phyloP scores from a whole-genome alignment of 2,113 vertebrate species.

The Caranx ignobilis region DNA sequence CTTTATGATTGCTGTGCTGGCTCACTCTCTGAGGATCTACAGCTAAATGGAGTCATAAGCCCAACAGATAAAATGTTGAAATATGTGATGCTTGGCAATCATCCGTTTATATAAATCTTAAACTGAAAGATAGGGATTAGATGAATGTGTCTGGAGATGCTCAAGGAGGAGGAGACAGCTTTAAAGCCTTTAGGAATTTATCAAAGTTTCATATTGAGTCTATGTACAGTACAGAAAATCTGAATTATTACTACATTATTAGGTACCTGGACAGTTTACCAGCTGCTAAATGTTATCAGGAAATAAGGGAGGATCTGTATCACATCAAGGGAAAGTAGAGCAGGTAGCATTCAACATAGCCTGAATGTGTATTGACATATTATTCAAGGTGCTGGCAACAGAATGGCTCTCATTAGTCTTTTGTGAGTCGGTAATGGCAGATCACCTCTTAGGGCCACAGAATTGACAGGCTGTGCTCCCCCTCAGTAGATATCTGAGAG shows the following conservation, averaged over 20 bases:
- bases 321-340: conserved; percentile 66
- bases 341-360: conserved; percentile 70
- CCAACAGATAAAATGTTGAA: conserved; percentile 81
- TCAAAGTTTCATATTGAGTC: conserved; percentile 51
- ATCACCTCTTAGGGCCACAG: conserved; percentile 81
- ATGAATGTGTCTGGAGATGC: conserved; percentile 78
- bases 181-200: conserved; percentile 58
- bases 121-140: conserved; percentile 74
- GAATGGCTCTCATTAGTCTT: conserved; percentile 88
- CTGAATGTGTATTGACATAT: conserved; percentile 85
- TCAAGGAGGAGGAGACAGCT: conserved; percentile 55
- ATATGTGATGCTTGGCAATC: conserved; percentile 82
- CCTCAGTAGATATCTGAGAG: conserved; percentile 83
- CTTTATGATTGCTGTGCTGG: conserved; percentile 80
- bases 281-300: conserved; percentile 29
- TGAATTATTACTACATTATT: conserved; percentile 61
- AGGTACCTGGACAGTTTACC: conserved; percentile 41
- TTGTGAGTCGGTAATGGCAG: conserved; percentile 84
- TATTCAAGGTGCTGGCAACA: conserved; percentile 81
- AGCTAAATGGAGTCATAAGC: conserved; percentile 85
- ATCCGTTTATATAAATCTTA: conserved; percentile 82
- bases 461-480: conserved; percentile 83
- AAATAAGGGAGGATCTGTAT: conserved; percentile 42
- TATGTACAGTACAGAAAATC: conserved; percentile 25
- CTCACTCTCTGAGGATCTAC: conserved; percentile 82